phyloP scores from a whole-genome alignment of 2,113 vertebrate species.

The Aphyosemion australe region DNA sequence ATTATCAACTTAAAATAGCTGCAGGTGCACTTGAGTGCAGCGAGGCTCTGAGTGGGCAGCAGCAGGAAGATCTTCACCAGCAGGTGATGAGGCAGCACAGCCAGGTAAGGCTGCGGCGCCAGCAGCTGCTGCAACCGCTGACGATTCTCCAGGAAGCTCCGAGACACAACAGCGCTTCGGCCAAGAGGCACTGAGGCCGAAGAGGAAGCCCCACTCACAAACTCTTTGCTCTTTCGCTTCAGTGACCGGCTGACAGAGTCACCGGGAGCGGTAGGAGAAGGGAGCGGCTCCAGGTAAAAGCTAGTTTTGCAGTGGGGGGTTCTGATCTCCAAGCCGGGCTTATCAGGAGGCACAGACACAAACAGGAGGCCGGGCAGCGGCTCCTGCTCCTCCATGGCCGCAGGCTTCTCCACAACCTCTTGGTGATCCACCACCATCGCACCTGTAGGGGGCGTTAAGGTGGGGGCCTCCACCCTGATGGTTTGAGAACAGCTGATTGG shows the following conservation, averaged over 20 bases:
- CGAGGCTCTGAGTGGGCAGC: constrained; percentile 89
- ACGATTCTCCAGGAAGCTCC: constrained; percentile 89
- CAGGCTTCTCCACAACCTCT: not conserved
- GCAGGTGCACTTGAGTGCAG: constrained; percentile 93
- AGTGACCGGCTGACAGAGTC: constrained; percentile 21
- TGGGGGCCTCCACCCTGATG: not conserved
- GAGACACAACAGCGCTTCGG: constrained; percentile 81
- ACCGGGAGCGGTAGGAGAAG: not conserved
- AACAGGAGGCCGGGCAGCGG: constrained; percentile 88
- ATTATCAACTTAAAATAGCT: constrained; percentile 92
- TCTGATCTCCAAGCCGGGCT: not conserved
- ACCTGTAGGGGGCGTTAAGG: not conserved
- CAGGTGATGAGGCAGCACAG: constrained; percentile 91
- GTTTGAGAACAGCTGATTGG: constrained; percentile 1
- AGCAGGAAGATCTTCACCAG: constrained; percentile 88
- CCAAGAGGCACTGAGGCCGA: constrained; percentile 54
- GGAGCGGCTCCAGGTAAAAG: constrained; percentile 2
- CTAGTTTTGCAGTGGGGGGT: not conserved
- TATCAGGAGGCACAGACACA: constrained; percentile 55
- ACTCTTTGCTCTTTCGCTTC: constrained; percentile 9
- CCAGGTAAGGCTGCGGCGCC: constrained; percentile 91
- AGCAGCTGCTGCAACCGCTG: constrained; percentile 92
- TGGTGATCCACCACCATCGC: not conserved
- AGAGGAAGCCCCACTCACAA: not conserved
- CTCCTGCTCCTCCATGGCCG: constrained; percentile 73